A percentile compares a stretch with the other conserved stretches of the same genome.
Evolutionary conservation across 2,797 vertebrate genomes (phyloP).

Genomic region (Gallinago stenura): DNA sequence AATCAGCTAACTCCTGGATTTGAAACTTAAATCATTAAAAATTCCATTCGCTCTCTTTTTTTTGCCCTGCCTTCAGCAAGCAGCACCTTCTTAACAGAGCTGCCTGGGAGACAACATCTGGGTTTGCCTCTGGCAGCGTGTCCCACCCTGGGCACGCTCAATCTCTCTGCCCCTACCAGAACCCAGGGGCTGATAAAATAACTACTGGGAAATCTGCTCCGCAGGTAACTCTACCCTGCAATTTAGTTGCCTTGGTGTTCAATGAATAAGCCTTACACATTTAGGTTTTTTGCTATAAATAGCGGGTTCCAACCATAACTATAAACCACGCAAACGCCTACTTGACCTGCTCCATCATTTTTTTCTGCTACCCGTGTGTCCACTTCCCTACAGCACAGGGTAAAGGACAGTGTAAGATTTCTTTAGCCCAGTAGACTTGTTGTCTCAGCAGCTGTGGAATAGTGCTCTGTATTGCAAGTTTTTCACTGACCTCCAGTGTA

Average conservation of each 20-base stretch:
- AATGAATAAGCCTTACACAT: background rate
- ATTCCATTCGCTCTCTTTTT: background rate
- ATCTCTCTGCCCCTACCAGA: background rate
- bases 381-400: background rate
- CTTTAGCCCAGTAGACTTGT: background rate
- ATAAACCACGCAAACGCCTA: background rate
- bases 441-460: accelerated
- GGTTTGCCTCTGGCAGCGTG: accelerated
- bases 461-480: background rate
- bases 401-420: background rate
- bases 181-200: background rate
- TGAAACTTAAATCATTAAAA: background rate
- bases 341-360: background rate
- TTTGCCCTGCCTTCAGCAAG: background rate
- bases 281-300: background rate
- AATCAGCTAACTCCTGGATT: background rate
- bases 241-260: background rate
- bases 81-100: background rate
- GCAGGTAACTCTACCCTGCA: background rate
- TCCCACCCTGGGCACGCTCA: accelerated
- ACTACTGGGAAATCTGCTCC: background rate
- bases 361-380: accelerated
- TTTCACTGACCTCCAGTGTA: background rate
- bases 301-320: background rate
- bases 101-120: background rate